Evolutionary conservation across 2,113 vertebrate species (phyloP).

Genomic region (Egretta garzetta): DNA sequence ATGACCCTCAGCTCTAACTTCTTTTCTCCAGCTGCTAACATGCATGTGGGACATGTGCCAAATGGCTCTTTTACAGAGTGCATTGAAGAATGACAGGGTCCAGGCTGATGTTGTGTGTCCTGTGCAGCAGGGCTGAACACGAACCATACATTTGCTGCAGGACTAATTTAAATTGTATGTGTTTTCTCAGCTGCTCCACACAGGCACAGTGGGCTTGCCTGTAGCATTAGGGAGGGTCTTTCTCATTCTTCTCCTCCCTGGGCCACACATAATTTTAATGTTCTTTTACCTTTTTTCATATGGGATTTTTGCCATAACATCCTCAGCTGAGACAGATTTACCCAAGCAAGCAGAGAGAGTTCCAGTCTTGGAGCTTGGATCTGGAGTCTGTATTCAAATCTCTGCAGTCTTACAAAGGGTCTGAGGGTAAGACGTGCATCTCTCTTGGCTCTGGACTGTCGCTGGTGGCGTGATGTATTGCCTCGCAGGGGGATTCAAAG

Average conservation of each 20-base stretch:
- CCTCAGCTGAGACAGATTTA: neutral
- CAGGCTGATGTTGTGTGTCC: neutral
- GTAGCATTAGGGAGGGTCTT: neutral
- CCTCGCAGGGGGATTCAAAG: neutral
- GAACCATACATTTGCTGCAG: neutral
- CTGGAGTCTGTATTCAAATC: neutral
- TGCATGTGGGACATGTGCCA: accelerated
- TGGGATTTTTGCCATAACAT: neutral
- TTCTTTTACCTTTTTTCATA: neutral
- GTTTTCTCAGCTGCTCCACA: neutral
- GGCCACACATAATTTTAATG: neutral
- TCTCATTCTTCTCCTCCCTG: neutral
- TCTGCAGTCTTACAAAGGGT: neutral
- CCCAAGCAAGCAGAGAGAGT: neutral
- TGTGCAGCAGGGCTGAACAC: neutral
- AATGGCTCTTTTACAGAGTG: neutral
- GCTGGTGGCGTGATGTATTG: accelerated
- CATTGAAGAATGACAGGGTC: neutral
- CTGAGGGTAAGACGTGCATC: neutral
- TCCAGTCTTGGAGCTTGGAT: neutral
- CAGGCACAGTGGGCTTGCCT: neutral
- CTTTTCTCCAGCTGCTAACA: neutral
- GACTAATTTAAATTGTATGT: neutral
- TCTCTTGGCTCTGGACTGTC: neutral
- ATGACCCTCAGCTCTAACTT: neutral